A percentile compares a stretch with the other conserved stretches of the same genome.
These are phyloP conservation scores for Toxotes jaculatrix DNA, from an alignment of 2,113 vertebrate genomes.

Conservation along the genomic window DNA sequence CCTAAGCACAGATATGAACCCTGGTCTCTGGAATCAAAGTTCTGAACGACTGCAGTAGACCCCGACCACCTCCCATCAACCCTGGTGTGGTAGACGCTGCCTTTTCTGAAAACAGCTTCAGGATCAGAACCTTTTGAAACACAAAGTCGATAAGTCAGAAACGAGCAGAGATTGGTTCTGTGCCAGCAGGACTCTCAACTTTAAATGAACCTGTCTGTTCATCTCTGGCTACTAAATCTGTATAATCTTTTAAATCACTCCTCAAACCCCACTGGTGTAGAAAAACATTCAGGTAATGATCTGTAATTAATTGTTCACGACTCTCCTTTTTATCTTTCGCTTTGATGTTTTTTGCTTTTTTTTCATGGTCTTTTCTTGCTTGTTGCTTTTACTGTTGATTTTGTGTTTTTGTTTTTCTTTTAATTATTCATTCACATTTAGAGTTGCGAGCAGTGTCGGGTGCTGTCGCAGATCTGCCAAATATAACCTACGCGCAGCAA, in stretches of 20 bases:
- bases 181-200: not conserved
- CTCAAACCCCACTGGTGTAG: not conserved
- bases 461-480: not conserved
- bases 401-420: not conserved
- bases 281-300: constrained; percentile 35
- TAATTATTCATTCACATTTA: not conserved
- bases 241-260: constrained; percentile 31
- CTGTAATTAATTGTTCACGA: constrained; percentile 3
- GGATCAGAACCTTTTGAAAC: not conserved
- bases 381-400: constrained; percentile 10
- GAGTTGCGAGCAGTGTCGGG: not conserved
- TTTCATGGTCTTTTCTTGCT: not conserved
- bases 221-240: constrained; percentile 1
- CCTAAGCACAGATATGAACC: no score
- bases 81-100: not conserved
- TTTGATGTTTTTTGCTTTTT: constrained; percentile 7
- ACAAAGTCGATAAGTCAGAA: not conserved
- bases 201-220: constrained; percentile 14
- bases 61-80: no score
- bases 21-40: no score
- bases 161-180: not conserved
- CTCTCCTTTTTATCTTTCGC: not conserved
- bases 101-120: not conserved
- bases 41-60: no score
- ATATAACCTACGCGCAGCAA: not conserved